Evolutionary conservation across 2,113 vertebrate genomes (phyloP).

Genomic region (Calyptommatus sinebrachiatus): DNA sequence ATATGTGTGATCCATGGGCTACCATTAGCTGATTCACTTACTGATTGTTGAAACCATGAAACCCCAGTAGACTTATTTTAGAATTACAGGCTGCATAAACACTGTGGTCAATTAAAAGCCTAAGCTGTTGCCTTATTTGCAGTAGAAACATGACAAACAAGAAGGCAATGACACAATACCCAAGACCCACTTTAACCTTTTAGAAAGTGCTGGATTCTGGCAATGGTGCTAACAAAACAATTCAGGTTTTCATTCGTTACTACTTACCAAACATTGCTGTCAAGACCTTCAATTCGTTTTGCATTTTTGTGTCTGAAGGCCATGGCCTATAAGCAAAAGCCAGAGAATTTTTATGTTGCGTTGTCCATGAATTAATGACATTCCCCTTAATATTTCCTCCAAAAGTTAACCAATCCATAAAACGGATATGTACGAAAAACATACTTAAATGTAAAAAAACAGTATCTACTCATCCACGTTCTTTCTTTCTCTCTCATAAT

Average conservation of each 20-base stretch:
- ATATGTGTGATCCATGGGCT: too few relatives aligned
- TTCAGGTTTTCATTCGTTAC: not conserved
- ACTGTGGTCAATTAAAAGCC: not conserved
- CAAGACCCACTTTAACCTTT: too few relatives aligned
- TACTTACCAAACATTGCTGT: slow-evolving; percentile 91
- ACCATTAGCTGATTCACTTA: not conserved
- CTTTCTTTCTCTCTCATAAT: too few relatives aligned
- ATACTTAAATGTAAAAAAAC: slow-evolving; percentile 28
- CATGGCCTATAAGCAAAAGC: slow-evolving; percentile 72
- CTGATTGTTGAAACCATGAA: not conserved
- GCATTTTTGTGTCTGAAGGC: slow-evolving; percentile 81
- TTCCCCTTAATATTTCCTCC: slow-evolving; percentile 26
- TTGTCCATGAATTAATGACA: slow-evolving; percentile 14
- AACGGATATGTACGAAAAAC: slow-evolving; percentile 21
- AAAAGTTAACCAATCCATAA: not conserved
- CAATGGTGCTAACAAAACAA: not conserved
- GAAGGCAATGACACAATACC: not conserved
- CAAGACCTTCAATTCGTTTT: slow-evolving; percentile 90
- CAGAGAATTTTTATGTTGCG: slow-evolving; percentile 48
- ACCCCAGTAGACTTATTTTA: not conserved
- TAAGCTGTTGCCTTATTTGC: not conserved
- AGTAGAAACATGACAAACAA: not conserved
- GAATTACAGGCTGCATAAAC: not conserved
- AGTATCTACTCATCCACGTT: not conserved
- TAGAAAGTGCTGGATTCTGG: too few relatives aligned